phyloP scores from a whole-genome alignment of 2,113 vertebrate genomes.

The Egretta garzetta region DNA sequence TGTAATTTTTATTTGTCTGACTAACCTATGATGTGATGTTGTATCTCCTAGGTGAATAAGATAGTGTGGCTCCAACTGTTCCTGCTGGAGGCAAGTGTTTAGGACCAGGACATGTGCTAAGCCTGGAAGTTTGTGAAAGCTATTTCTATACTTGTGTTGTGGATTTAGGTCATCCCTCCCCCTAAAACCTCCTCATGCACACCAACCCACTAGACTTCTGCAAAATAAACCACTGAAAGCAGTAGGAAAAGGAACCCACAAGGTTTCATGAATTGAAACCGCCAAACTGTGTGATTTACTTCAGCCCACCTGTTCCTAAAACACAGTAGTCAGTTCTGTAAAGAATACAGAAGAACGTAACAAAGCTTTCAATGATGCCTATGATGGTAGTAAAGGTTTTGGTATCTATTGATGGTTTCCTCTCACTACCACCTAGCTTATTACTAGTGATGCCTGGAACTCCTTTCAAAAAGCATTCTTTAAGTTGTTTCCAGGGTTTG shows the following conservation, averaged over 20 bases:
- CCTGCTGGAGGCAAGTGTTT: neutral
- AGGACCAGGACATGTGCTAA: neutral
- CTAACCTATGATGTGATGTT: neutral
- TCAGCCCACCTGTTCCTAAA: neutral
- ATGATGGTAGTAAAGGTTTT: neutral
- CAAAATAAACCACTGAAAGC: conserved; percentile 7
- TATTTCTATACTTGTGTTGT: neutral
- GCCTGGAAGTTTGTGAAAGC: neutral
- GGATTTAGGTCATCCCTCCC: neutral
- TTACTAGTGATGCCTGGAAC: neutral
- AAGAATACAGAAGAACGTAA: neutral
- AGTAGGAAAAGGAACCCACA: neutral
- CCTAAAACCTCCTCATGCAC: neutral
- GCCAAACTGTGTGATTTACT: neutral
- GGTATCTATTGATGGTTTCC: neutral
- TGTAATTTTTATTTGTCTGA: neutral
- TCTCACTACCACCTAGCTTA: neutral
- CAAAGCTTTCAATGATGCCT: neutral
- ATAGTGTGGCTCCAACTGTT: neutral
- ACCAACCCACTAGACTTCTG: neutral
- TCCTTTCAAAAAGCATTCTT: neutral
- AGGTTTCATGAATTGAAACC: neutral
- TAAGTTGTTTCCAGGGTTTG: neutral
- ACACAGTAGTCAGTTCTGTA: neutral
- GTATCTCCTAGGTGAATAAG: neutral